Evolutionary conservation across 2,113 vertebrate species (phyloP), one percentile per base, ranked within the genome.

Genomic region (Cichladusa arquata): DNA sequence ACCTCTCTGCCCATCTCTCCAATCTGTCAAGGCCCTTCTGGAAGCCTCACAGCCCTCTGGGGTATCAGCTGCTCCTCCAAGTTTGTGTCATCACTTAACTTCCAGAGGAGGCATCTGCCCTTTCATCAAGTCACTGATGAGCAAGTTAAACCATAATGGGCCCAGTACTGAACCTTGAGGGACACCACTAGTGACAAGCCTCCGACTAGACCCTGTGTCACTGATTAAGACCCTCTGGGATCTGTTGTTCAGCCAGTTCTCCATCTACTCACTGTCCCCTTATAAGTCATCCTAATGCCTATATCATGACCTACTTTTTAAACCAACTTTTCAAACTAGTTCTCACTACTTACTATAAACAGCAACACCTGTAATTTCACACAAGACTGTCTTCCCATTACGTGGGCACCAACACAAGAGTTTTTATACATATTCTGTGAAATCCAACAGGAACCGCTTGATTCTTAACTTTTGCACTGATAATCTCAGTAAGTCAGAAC

Each of bases 31-130:
- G 53, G 28, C 20, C 8, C 13, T 53, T 60, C 28, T 47, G 29
- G 24, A 67, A 51, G 38, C 14, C 13, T 60, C 45, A 38, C 16
- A 53, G 69, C 28, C 14, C 16, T 18, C 38, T 60, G 16, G 8
- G 23, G 2, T 45, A 74, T 1, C 0, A 0, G 51, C 19, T 1
- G 2, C 38, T 53, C 33, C 16, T 67, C 19, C 28, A 28, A 60
- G 60, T 12, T 60, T 53, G 13, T 25, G n/a, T 10, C 33, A 51
- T 19, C 38, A n/a, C 8, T 24, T 8, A 38, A 51, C 16, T 81
- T 45, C 11, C 16, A 53, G 38, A 67, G 38, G 29, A 89, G 4
- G n/a, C 24, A 25, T 22, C n/a, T 67, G 24, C 16, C 19, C 24
- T 28, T 67, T 45, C n/a, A 74, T 17, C 38, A 45, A 60, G 23